phyloP scores from a whole-genome alignment of 2,113 vertebrate genomes.

The Tringa solitaria region DNA sequence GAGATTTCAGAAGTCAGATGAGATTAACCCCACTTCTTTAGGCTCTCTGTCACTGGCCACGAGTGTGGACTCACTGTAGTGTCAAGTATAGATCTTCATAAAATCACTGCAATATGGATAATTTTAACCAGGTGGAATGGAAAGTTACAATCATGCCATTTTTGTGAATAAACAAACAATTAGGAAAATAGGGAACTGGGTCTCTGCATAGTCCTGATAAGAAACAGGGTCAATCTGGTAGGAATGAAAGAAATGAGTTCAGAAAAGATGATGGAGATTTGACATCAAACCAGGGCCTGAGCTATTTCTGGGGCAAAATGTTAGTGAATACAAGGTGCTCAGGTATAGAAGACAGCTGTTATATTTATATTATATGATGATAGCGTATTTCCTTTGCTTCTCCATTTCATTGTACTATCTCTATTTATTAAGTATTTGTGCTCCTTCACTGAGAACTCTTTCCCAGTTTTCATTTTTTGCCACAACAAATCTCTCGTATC shows the following conservation, averaged over 20 bases:
- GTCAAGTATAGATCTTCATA: not conserved
- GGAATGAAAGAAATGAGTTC: not conserved
- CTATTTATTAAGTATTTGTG: not conserved
- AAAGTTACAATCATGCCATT: not conserved
- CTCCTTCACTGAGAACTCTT: not conserved
- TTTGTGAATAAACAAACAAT: not conserved
- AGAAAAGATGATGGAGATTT: not conserved
- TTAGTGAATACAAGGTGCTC: not conserved
- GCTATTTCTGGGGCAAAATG: not conserved
- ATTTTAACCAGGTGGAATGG: not conserved
- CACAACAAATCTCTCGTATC: not conserved
- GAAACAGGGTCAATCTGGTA: not conserved
- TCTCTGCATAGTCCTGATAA: not conserved
- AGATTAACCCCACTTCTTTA: not conserved
- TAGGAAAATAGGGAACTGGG: not conserved
- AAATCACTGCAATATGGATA: not conserved
- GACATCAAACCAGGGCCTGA: not conserved
- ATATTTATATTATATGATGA: not conserved
- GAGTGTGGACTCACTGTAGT: not conserved
- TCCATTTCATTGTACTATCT: too few relatives aligned
- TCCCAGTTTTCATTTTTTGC: not conserved
- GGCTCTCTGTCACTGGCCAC: not conserved
- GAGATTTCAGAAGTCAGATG: not conserved
- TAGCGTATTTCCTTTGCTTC: too few relatives aligned
- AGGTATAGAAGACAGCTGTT: not conserved